A percentile compares a stretch with the other conserved stretches of the same genome.
Evolutionary conservation across 2,888 invertebrate species (phyloP).

Genomic region (Punctoribates punctum): DNA sequence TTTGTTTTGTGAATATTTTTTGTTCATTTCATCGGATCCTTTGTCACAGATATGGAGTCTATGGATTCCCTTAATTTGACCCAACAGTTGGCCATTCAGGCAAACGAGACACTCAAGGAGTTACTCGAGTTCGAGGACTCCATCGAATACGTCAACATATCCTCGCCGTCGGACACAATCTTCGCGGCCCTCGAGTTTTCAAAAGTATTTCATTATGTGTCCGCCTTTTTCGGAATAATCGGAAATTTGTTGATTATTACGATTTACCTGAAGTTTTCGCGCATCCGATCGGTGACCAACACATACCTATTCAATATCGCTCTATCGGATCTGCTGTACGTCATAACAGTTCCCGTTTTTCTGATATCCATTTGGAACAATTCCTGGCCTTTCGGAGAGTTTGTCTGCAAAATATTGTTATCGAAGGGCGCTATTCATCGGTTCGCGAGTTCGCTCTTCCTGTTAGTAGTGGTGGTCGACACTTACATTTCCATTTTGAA

Average conservation of each 20-base stretch:
- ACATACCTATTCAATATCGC: conserved; percentile 40
- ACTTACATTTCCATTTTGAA: conserved; percentile 40
- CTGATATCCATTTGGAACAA: conserved; percentile 42
- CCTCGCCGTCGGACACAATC: conserved; percentile 35
- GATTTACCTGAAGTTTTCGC: conserved; percentile 19
- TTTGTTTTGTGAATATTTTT: background rate
- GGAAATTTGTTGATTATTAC: conserved; percentile 38
- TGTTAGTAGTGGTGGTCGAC: conserved; percentile 37
- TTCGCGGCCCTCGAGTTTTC: conserved; percentile 42
- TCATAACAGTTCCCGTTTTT: conserved; percentile 41
- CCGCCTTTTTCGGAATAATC: conserved; percentile 40
- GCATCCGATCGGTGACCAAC: conserved; percentile 38
- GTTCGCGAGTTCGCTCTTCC: conserved; percentile 41
- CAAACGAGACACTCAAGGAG: conserved; percentile 41
- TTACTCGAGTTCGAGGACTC: conserved; percentile 41
- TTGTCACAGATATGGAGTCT: background rate
- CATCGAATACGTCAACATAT: conserved; percentile 32
- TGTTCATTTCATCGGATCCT: background rate
- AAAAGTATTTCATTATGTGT: conserved; percentile 40
- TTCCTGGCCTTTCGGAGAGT: conserved; percentile 42
- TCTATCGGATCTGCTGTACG: conserved; percentile 40
- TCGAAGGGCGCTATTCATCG: conserved; percentile 42
- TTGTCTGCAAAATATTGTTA: conserved; percentile 38
- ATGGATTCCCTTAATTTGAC: conserved; percentile 40
- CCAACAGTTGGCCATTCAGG: conserved; percentile 42